Evolutionary conservation across 2,888 invertebrate genomes (phyloP).

Genomic region (Atherix ibis): DNA sequence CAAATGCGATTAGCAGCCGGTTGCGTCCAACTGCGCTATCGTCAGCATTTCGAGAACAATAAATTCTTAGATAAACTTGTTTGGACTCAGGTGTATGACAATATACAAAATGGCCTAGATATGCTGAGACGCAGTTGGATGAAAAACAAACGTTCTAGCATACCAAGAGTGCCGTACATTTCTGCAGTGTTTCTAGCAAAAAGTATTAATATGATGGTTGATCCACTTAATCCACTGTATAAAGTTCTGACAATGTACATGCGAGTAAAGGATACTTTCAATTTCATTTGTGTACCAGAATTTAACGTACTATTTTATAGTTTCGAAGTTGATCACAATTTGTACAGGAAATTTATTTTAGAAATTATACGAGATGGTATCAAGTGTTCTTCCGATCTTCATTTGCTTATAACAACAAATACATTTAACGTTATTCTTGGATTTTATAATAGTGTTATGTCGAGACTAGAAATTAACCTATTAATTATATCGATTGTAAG

Average conservation of each 20-base stretch:
- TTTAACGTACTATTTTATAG: conserved; percentile 73
- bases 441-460: conserved; percentile 45
- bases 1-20: conserved; percentile 56
- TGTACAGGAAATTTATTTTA: conserved; percentile 63
- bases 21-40: conserved; percentile 56
- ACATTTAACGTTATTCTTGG: conserved; percentile 63
- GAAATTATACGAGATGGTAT: conserved; percentile 61
- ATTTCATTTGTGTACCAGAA: conserved; percentile 71
- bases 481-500: conserved; percentile 49
- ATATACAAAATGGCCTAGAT: conserved; percentile 25
- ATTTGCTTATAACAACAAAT: conserved; percentile 54
- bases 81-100: conserved; percentile 30
- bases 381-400: conserved; percentile 56
- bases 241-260: conserved; percentile 62
- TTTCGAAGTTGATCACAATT: conserved; percentile 48
- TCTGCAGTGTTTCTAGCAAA: conserved; percentile 26
- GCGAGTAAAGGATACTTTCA: conserved; percentile 58
- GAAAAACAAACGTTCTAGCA: conserved; percentile 27
- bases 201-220: conserved; percentile 46
- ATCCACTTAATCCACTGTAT: conserved; percentile 62
- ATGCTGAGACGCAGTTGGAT: conserved; percentile 23
- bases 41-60: conserved; percentile 54
- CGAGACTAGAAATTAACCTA: conserved; percentile 45
- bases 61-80: conserved; percentile 32
- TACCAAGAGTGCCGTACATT: conserved; percentile 27